Percentiles rank a stretch among this genome's conserved stretches.
phyloP scores from a whole-genome alignment of 2,888 invertebrate species.

The Cheiracanthium punctorium region DNA sequence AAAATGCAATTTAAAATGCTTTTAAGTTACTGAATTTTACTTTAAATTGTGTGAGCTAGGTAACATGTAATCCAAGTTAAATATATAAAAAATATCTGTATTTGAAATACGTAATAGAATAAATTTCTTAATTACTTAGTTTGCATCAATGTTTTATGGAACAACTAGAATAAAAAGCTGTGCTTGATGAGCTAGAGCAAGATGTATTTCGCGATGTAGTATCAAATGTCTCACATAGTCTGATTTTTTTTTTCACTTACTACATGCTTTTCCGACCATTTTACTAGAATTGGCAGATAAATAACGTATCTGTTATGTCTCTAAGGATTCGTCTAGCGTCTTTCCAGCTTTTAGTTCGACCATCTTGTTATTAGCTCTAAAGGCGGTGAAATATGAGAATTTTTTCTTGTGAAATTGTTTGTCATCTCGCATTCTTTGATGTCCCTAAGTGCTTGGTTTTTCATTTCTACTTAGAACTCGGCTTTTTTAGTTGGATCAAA shows the following conservation, averaged over 20 bases:
- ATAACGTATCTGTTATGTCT: conserved; percentile 31
- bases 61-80: no score
- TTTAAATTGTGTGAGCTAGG: no score
- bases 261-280: conserved; percentile 21
- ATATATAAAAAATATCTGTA: no score
- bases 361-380: conserved; percentile 30
- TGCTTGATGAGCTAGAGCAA: no score
- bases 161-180: no score
- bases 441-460: neutral
- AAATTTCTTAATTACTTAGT: no score
- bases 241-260: neutral
- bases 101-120: no score
- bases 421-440: neutral
- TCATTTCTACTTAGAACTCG: neutral
- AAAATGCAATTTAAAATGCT: no score
- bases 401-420: neutral
- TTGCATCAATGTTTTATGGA: no score
- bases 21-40: no score
- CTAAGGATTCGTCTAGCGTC: neutral
- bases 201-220: no score
- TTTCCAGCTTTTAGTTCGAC: conserved; percentile 27
- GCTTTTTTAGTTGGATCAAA: neutral
- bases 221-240: no score
- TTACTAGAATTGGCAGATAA: conserved; percentile 35
- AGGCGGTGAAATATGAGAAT: conserved; percentile 22